Conservation (phyloP, 2,113 vertebrate genomes). For the Phyllostomus discolor region DNA sequence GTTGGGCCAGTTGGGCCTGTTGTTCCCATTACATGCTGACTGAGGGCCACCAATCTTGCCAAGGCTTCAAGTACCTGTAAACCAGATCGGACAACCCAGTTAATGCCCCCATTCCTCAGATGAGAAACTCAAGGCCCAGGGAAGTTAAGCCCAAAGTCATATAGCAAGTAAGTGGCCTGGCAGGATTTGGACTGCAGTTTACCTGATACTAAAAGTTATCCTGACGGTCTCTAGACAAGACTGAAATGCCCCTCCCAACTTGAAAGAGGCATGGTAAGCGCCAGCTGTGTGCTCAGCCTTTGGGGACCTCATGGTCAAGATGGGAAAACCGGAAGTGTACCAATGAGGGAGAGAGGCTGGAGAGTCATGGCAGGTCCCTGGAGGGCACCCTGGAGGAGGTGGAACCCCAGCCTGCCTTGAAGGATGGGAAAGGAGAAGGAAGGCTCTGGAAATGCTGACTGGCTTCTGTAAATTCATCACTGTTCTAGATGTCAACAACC, state of each 20-base stretch:
- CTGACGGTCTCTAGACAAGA: neutral
- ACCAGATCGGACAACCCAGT: neutral
- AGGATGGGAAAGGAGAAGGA: neutral
- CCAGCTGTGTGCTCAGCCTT: neutral
- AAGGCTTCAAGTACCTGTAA: neutral
- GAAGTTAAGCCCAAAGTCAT: neutral
- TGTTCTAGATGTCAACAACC: neutral
- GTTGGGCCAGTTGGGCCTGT: fast-evolving
- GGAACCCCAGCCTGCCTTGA: neutral
- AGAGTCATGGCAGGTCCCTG: neutral
- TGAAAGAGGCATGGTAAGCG: neutral
- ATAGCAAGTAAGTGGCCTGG: neutral
- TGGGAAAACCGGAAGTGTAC: neutral
- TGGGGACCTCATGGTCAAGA: neutral
- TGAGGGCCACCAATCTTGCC: neutral
- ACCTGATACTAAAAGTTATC: neutral
- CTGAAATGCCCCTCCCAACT: neutral
- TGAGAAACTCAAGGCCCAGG: neutral
- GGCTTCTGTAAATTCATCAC: neutral
- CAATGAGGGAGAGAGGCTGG: neutral
- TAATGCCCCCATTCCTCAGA: neutral
- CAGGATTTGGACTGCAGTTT: neutral
- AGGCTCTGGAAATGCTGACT: neutral
- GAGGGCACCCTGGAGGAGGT: neutral
- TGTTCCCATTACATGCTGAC: neutral